Evolutionary conservation across 2,888 invertebrate species (phyloP), one percentile per base, ranked within the genome.

Genomic region (Xestia rhomboidea): DNA sequence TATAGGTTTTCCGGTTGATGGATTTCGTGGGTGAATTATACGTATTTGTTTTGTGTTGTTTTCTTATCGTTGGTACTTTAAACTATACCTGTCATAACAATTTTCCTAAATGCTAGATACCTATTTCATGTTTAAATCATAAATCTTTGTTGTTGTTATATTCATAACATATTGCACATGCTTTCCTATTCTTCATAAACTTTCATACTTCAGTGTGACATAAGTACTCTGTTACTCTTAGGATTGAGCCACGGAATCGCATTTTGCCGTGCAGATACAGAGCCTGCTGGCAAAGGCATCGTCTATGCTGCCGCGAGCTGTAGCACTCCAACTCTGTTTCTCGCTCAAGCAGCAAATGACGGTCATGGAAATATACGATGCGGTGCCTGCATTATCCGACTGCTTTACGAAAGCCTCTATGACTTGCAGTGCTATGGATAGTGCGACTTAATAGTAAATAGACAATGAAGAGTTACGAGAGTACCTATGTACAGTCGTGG

Each of bases 1-100:
- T n/a, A 44, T 27, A 67, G 82, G 34, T 34, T 82, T 64, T 76
- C 7, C 15, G 27, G 11, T 80, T 54, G n/a, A 18, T 27, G 18
- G 73, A 81, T 46, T 41, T 73, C 44, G 24, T 27, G n/a, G 11
- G 34, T 34, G 44, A 44, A 57, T 57, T 21, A 44, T 30, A 38
- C 4, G 34, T 5, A 18, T 30, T 71, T 38, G 1, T n/a, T 62
- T 44, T 69, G 27, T 34, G 0, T 44, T 68, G 34, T 70, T 63
- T 62, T 44, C 13, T 69, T 24, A 4, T 18, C 8, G 8, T 66
- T 60, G 10, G 10, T 1, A 41, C 41, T 60, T 51, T 30, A 1
- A 64, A 64, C 46, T 62, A 62, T 15, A 13, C 24, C 24, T 27
- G 5, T 34, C 18, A 21, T 11, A 30, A 41, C 18, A 34, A 27